Conservation (phyloP, 2,888 invertebrate genomes). For the Drosophila pseudotalamancana region DNA sequence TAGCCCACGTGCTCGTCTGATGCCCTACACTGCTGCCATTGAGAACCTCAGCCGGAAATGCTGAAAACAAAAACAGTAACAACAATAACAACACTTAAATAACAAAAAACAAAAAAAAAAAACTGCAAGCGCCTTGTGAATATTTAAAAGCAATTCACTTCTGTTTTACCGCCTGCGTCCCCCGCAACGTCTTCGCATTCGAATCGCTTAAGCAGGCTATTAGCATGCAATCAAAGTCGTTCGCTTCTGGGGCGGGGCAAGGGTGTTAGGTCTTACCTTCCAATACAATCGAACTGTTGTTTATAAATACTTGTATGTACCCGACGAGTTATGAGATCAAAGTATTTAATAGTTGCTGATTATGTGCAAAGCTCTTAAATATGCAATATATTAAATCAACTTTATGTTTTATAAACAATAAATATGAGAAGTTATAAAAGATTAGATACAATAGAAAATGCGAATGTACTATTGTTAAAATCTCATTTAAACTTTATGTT, state of each 20-base stretch:
- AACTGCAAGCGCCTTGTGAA: slow-evolving; percentile 52
- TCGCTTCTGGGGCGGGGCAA: slow-evolving; percentile 5
- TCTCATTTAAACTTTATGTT: too few relatives aligned
- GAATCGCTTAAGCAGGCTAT: slow-evolving; percentile 62
- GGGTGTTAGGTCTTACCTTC: neutral
- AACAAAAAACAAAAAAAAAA: slow-evolving; percentile 5
- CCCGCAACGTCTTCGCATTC: neutral
- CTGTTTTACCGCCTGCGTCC: slow-evolving; percentile 30
- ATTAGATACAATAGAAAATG: neutral
- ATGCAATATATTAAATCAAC: neutral
- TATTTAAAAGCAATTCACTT: slow-evolving; percentile 56
- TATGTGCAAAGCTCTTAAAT: slow-evolving; percentile 5
- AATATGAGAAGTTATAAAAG: neutral
- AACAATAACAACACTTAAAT: slow-evolving; percentile 21
- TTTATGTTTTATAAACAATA: neutral
- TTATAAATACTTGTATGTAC: slow-evolving; percentile 9
- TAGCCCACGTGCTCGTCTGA: slow-evolving; percentile 25
- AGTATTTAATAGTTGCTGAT: slow-evolving; percentile 13
- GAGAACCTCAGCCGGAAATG: slow-evolving; percentile 29
- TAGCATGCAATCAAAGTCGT: slow-evolving; percentile 61
- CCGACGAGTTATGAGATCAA: neutral
- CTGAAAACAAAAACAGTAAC: slow-evolving; percentile 10
- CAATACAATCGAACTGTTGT: neutral
- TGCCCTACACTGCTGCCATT: slow-evolving; percentile 22
- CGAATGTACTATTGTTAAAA: too few relatives aligned